These are phyloP conservation scores for Lutra lutra DNA, from an alignment of 2,797 vertebrate genomes.

Conservation along the genomic window DNA sequence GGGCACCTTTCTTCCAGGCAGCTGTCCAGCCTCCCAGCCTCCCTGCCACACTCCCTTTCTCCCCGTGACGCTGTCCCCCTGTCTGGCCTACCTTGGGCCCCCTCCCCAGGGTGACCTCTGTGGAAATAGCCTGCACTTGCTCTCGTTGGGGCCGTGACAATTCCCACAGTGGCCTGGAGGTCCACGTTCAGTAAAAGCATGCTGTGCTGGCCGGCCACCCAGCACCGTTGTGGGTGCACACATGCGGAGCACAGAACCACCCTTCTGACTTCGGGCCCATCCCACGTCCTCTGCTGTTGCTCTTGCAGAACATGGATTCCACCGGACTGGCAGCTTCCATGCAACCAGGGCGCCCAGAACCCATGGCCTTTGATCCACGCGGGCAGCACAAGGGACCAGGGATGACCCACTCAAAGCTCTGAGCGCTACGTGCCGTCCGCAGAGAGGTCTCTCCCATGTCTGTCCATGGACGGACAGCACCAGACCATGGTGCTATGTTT, in stretches of 20 bases:
- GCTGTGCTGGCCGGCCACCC: fast-evolving
- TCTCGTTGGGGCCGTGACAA: fast-evolving
- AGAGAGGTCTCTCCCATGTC: no score
- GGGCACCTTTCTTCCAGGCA: no score
- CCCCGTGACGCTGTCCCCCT: not conserved
- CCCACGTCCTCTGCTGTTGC: fast-evolving
- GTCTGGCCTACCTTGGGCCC: no score
- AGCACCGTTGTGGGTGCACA: fast-evolving
- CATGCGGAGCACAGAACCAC: not conserved
- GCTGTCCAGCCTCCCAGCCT: not conserved
- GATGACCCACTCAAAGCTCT: fast-evolving
- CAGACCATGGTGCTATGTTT: fast-evolving
- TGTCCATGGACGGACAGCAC: fast-evolving
- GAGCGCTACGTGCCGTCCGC: no score
- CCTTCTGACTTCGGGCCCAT: fast-evolving
- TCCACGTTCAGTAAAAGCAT: fast-evolving
- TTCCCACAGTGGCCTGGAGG: not conserved
- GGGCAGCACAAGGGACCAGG: fast-evolving
- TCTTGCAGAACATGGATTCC: not conserved
- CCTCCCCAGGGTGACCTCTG: fast-evolving
- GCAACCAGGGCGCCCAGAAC: fast-evolving
- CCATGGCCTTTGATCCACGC: fast-evolving
- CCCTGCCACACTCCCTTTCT: not conserved
- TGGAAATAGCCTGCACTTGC: fast-evolving
- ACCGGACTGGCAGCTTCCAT: fast-evolving